phyloP scores from a whole-genome alignment of 2,888 invertebrate genomes.

The Phorcus lineatus region DNA sequence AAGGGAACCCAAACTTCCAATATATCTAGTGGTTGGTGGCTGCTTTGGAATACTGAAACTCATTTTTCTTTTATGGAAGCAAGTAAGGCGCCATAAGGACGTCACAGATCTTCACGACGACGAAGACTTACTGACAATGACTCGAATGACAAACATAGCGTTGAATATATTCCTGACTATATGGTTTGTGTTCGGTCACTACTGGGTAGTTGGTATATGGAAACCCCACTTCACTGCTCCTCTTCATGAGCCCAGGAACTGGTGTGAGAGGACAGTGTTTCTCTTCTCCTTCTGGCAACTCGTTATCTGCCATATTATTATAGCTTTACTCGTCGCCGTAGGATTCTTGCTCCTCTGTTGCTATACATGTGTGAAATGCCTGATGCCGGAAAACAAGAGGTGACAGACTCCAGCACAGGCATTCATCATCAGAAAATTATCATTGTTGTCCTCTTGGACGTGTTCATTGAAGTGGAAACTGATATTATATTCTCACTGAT shows the following conservation, averaged over 20 bases:
- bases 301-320: constrained; percentile 82
- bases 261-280: constrained; percentile 87
- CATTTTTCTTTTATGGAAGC: constrained; percentile 80
- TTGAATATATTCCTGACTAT: constrained; percentile 83
- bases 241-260: constrained; percentile 85
- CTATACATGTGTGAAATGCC: constrained; percentile 50
- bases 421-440: too few species aligned
- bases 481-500: neutral
- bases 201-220: constrained; percentile 86
- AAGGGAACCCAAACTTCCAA: constrained; percentile 84
- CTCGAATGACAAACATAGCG: constrained; percentile 81
- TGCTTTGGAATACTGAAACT: constrained; percentile 83
- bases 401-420: constrained; percentile 23
- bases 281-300: constrained; percentile 86
- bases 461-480: too few species aligned
- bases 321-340: constrained; percentile 69
- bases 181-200: constrained; percentile 88
- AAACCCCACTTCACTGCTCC: constrained; percentile 86
- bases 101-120: constrained; percentile 64
- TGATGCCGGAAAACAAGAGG: constrained; percentile 37
- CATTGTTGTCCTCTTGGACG: too few species aligned
- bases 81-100: constrained; percentile 79
- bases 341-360: constrained; percentile 50
- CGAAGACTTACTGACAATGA: constrained; percentile 77
- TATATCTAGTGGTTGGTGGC: constrained; percentile 90